Base-by-base conservation (phyloP, 2,797 vertebrate species). In the Sebastes vulpes region DNA sequence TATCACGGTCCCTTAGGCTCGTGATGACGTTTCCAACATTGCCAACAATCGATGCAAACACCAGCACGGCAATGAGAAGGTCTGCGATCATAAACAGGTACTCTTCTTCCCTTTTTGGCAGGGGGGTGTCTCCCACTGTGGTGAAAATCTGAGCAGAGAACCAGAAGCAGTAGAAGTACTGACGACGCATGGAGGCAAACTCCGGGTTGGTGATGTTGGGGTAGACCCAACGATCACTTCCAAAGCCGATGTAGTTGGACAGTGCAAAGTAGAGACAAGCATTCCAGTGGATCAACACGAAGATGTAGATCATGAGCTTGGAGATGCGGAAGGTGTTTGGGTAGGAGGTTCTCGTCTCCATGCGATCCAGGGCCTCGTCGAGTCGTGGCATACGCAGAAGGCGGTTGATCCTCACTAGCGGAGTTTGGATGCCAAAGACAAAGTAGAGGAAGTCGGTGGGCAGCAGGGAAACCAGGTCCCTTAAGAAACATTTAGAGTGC, bases 141-240 rank as follows among this genome's bases (percentile, higher is more conserved):
- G 98, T 96, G 57, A 99, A 95, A 81, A 99, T 97, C 73, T 97
- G 95, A 0, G 98, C 96, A 42, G 98, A 98, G 91, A 98, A 97
- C 96, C 98, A 98, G 94, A 98, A 98, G 90, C 97, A 97, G 89
- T 98, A 97, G 35, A 99, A 96, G 89, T 99, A 99, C 81, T 97
- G 97, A 18, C 96, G 96, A 5, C 95, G 92, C 57, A 92, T 92
- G 1, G 90, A 93, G 9, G 91, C 84, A 18, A 96, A 98, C 20
- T 83, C 89, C 0, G 96, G 92, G 2, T 60, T 1, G 0, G 94
- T 91, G 5, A 95, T 90, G 67, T 98, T 96, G 5, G 98, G 98
- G 89, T 98, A 98, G 2, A 99, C 98, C 98, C 98, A 99, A 0
- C 1, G 1, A 1, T 99, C 98, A 0, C 60, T 63, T 1, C 98